Conservation (phyloP, 2,888 invertebrate species). For the Byasa hedistus region DNA sequence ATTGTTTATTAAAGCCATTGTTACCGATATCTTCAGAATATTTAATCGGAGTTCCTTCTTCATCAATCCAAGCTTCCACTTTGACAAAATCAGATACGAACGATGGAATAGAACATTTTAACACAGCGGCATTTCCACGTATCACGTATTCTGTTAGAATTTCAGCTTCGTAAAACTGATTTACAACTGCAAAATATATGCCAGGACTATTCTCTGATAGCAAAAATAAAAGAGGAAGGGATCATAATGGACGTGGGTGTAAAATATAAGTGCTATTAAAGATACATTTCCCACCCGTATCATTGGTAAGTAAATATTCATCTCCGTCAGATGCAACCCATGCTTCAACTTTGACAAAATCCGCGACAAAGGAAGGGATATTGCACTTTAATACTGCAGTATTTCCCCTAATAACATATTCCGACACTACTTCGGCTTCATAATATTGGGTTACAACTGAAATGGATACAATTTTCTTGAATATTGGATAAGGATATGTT, state of each 20-base stretch:
- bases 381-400: slow-evolving; percentile 93
- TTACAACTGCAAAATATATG: slow-evolving; percentile 77
- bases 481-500: slow-evolving; percentile 22
- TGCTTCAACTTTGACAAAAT: slow-evolving; percentile 93
- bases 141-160: slow-evolving; percentile 94
- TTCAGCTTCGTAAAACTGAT: slow-evolving; percentile 94
- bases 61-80: slow-evolving; percentile 90
- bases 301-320: slow-evolving; percentile 84
- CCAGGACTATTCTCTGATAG: slow-evolving; percentile 11
- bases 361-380: slow-evolving; percentile 93
- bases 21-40: slow-evolving; percentile 87
- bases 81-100: slow-evolving; percentile 95
- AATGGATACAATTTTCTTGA: slow-evolving; percentile 41
- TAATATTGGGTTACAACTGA: slow-evolving; percentile 94
- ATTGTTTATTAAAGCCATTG: slow-evolving; percentile 53
- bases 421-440: slow-evolving; percentile 92
- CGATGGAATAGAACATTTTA: slow-evolving; percentile 94
- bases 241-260: slow-evolving; percentile 24
- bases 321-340: slow-evolving; percentile 86
- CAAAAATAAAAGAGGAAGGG: slow-evolving; percentile 8
- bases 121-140: slow-evolving; percentile 90
- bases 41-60: slow-evolving; percentile 83
- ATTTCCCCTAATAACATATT: slow-evolving; percentile 93
- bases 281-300: slow-evolving; percentile 83
- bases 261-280: slow-evolving; percentile 4